Evolutionary conservation across 2,113 vertebrate species (phyloP).

Genomic region (Taurulus bubalis): DNA sequence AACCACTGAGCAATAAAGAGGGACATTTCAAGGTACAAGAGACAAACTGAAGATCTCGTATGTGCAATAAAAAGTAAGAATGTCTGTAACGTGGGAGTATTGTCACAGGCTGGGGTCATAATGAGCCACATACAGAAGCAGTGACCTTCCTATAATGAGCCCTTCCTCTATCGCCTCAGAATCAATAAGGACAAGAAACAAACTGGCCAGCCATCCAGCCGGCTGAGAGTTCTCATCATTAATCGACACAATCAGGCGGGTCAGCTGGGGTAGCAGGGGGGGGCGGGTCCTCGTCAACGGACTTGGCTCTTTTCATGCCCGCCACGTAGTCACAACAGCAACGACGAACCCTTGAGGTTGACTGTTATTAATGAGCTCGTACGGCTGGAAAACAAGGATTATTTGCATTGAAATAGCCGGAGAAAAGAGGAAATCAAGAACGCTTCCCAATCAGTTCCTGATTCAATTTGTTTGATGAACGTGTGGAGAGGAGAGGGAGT

Average conservation of each 20-base stretch:
- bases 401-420: background rate
- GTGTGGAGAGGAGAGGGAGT: background rate
- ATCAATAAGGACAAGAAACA: conserved; percentile 13
- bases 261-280: conserved; percentile 29
- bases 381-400: background rate
- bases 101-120: background rate
- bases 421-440: conserved; percentile 37
- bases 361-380: conserved; percentile 34
- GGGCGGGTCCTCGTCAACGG: conserved; percentile 45
- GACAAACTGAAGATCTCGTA: background rate
- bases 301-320: conserved; percentile 51
- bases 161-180: conserved; percentile 1
- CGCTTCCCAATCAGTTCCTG: background rate
- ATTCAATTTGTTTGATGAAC: conserved; percentile 20
- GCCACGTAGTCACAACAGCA: conserved; percentile 39
- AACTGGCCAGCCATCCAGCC: background rate
- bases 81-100: background rate
- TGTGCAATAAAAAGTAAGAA: background rate
- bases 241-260: conserved; percentile 57
- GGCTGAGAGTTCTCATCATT: conserved; percentile 47
- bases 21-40: background rate
- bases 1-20: background rate
- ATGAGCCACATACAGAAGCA: background rate
- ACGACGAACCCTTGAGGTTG: conserved; percentile 32
- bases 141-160: background rate